These are phyloP conservation scores for Halictus rubicundus DNA, from an alignment of 1,140 invertebrate genomes.

Conservation along the genomic window DNA sequence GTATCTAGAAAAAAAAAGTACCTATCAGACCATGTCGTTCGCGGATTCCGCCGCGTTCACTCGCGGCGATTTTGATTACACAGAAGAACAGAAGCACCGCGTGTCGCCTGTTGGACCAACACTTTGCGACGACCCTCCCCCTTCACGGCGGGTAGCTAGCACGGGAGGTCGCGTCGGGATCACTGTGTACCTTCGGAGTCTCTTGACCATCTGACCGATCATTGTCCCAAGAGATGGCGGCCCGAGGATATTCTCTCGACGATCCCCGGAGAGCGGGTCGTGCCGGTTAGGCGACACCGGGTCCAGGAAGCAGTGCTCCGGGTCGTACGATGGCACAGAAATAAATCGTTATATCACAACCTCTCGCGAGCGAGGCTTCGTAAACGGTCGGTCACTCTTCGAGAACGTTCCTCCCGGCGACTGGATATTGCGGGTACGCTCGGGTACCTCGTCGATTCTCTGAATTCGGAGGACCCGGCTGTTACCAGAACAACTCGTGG, in stretches of 20 bases:
- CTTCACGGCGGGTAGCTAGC: too few relatives aligned
- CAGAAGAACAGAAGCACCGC: constrained; percentile 17
- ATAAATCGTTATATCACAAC: constrained; percentile 62
- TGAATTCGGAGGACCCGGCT: constrained; percentile 5
- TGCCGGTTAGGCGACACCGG: not conserved
- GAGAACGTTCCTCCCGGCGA: constrained; percentile 23
- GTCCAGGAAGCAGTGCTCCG: constrained; percentile 10
- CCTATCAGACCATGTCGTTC: constrained; percentile 33
- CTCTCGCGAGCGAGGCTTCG: constrained; percentile 55
- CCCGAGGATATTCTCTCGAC: not conserved
- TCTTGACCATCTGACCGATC: too few relatives aligned
- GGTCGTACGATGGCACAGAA: constrained; percentile 63
- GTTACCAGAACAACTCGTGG: constrained; percentile 77
- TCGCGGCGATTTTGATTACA: constrained; percentile 40
- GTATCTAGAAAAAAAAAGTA: constrained; percentile 29
- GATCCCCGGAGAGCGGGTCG: not conserved
- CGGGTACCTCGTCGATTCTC: too few relatives aligned
- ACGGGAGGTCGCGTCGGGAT: too few relatives aligned
- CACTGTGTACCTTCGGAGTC: too few relatives aligned
- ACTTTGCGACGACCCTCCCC: too few relatives aligned
- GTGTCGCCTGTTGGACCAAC: not conserved
- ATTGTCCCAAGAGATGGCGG: too few relatives aligned
- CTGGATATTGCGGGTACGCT: not conserved
- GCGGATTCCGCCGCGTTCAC: constrained; percentile 5
- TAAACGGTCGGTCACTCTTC: constrained; percentile 35